A percentile compares a stretch with the other conserved stretches of the same genome.
These are phyloP conservation scores for Antigone vipio DNA, from an alignment of 2,113 vertebrate genomes.

Conservation along the genomic window DNA sequence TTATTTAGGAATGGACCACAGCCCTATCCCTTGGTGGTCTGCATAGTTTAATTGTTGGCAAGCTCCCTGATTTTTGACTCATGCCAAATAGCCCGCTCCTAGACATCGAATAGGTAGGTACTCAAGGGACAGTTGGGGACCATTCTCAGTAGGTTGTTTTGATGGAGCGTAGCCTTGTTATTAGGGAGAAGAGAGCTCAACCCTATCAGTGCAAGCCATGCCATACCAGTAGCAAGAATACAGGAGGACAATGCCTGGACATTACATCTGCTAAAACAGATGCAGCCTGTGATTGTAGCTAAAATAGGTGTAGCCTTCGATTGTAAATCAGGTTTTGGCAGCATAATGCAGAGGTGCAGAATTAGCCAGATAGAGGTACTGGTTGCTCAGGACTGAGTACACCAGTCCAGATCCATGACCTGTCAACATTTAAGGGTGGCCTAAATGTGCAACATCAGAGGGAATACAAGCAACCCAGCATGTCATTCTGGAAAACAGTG, in stretches of 20 bases:
- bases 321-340: background rate
- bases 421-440: background rate
- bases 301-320: background rate
- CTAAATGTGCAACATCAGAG: background rate
- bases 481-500: background rate
- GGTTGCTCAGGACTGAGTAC: background rate
- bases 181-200: background rate
- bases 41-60: background rate
- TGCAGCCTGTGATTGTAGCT: background rate
- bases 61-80: background rate
- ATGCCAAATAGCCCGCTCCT: background rate
- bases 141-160: background rate
- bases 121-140: background rate
- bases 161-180: background rate
- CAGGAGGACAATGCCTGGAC: background rate
- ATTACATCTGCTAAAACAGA: background rate
- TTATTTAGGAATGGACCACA: background rate
- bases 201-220: background rate
- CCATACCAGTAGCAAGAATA: background rate
- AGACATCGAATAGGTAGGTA: fast-evolving
- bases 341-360: background rate
- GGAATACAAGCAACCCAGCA: background rate
- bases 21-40: background rate
- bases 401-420: background rate
- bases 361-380: background rate